phyloP scores from a whole-genome alignment of 2,888 invertebrate species.

The Isotomurus palustris region DNA sequence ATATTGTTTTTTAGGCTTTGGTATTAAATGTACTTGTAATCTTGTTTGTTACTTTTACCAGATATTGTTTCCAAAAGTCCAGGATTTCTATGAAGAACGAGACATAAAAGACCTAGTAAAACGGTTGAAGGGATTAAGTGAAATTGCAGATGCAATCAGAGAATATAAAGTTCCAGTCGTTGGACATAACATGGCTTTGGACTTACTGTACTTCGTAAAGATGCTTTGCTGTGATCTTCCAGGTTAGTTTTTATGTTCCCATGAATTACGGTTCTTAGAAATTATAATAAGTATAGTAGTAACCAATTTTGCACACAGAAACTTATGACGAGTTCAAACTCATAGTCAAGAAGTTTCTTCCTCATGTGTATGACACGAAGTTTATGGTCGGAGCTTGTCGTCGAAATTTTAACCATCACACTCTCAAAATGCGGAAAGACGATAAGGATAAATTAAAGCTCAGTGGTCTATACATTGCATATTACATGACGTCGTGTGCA shows the following conservation, averaged over 20 bases:
- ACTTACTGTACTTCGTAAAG: constrained; percentile 64
- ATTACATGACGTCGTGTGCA: constrained; percentile 19
- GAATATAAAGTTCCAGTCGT: constrained; percentile 64
- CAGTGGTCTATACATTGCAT: constrained; percentile 27
- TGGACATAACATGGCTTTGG: constrained; percentile 70
- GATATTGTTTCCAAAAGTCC: constrained; percentile 35
- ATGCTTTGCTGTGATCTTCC: constrained; percentile 69
- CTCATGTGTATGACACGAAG: constrained; percentile 69
- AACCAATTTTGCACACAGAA: constrained; percentile 47
- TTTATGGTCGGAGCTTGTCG: constrained; percentile 57
- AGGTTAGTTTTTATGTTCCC: too few species aligned
- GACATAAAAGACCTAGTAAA: constrained; percentile 54
- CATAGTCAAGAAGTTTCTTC: constrained; percentile 60
- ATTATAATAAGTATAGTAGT: neutral
- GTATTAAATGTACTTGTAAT: too few species aligned
- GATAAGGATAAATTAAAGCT: constrained; percentile 13
- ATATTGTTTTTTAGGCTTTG: neutral
- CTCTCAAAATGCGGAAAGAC: constrained; percentile 10
- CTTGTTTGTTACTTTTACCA: too few species aligned
- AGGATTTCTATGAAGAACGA: constrained; percentile 44
- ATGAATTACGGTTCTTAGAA: too few species aligned
- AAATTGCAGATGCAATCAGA: constrained; percentile 59
- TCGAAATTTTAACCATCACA: constrained; percentile 17
- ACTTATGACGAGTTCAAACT: constrained; percentile 62
- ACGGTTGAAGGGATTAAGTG: constrained; percentile 61